Conservation (phyloP, 2,113 vertebrate species). For the Gopherus flavomarginatus region DNA sequence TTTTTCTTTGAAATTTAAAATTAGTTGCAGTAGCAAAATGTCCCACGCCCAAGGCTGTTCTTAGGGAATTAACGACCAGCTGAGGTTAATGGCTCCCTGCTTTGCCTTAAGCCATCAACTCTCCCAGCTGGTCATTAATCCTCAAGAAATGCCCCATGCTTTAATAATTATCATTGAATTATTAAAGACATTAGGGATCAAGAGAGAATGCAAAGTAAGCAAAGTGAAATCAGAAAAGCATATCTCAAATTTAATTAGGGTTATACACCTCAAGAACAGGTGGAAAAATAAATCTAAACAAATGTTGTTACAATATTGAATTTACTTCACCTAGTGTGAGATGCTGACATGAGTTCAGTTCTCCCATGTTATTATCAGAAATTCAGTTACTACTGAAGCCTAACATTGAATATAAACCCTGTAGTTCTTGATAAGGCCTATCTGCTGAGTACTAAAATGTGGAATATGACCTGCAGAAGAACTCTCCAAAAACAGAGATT, state of each 20-base stretch:
- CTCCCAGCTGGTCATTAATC: slow-evolving; percentile 69
- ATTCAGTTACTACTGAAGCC: not conserved
- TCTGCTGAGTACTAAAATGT: not conserved
- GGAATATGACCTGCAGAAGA: not conserved
- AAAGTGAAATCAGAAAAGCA: slow-evolving; percentile 58
- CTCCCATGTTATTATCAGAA: not conserved
- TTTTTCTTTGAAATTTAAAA: slow-evolving; percentile 4
- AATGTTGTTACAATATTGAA: not conserved
- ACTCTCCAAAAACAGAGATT: no score
- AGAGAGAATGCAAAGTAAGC: slow-evolving; percentile 55
- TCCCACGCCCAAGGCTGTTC: not conserved
- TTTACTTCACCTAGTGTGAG: not conserved
- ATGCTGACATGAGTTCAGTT: not conserved
- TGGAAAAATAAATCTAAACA: slow-evolving; percentile 39
- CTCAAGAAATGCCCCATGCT: slow-evolving; percentile 62
- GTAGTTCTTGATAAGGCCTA: not conserved
- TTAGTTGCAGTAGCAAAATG: not conserved
- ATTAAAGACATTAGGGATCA: slow-evolving; percentile 66
- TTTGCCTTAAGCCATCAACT: slow-evolving; percentile 65
- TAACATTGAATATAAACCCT: not conserved
- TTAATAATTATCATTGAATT: slow-evolving; percentile 75
- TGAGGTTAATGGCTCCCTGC: slow-evolving; percentile 69
- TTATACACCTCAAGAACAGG: slow-evolving; percentile 42
- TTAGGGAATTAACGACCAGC: slow-evolving; percentile 60
- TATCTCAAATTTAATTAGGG: slow-evolving; percentile 60